Evolutionary conservation across 2,797 vertebrate genomes (phyloP).

Genomic region (Ctenochaetus hawaiiensis): DNA sequence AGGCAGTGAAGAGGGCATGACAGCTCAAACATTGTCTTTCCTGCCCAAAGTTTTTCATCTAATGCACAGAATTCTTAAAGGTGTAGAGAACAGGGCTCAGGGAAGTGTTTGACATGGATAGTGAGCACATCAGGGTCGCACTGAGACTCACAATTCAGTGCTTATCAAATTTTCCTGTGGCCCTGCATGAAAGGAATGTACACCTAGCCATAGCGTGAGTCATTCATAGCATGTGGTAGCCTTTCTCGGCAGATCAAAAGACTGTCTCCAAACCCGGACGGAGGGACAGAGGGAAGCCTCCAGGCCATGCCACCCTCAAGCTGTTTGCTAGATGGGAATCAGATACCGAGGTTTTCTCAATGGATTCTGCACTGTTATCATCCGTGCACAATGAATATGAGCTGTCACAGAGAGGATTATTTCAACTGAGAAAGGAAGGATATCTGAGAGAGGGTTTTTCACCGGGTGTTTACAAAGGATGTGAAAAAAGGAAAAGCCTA

Average conservation of each 20-base stretch:
- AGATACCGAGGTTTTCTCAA: constrained; percentile 59
- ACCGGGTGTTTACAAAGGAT: constrained; percentile 66
- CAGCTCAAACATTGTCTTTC: constrained; percentile 56
- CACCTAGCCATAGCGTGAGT: constrained; percentile 62
- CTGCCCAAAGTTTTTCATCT: constrained; percentile 56
- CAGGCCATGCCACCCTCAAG: constrained; percentile 75
- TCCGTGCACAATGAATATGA: constrained; percentile 52
- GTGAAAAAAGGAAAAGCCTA: constrained; percentile 52
- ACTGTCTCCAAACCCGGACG: constrained; percentile 68
- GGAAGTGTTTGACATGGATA: constrained; percentile 59
- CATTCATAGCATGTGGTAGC: constrained; percentile 72
- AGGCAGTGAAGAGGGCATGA: constrained; percentile 53
- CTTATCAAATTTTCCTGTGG: constrained; percentile 72
- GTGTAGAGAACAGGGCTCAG: constrained; percentile 55
- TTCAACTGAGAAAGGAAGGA: constrained; percentile 53
- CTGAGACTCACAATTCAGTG: constrained; percentile 65
- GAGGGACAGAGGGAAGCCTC: constrained; percentile 69
- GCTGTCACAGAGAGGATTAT: constrained; percentile 67
- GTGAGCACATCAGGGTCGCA: constrained; percentile 66
- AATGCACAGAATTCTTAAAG: constrained; percentile 54
- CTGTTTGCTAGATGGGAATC: constrained; percentile 68
- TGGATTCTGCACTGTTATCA: constrained; percentile 50
- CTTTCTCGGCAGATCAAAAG: constrained; percentile 74
- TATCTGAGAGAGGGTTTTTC: constrained; percentile 61
- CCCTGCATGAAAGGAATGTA: constrained; percentile 67